Conservation (phyloP, 2,888 invertebrate genomes). For the Microchrysa polita region DNA sequence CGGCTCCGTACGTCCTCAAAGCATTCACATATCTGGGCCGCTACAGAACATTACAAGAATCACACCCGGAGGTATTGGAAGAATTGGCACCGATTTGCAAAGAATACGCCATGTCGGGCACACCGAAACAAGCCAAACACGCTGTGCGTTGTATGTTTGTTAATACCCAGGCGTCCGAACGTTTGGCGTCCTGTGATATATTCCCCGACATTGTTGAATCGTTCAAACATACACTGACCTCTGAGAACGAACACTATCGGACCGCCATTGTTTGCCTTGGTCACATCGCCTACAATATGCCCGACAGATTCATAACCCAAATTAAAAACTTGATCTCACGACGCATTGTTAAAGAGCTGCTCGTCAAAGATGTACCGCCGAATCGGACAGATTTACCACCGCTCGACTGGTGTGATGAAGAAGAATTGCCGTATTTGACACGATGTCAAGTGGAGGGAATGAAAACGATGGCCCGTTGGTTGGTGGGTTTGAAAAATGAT, state of each 20-base stretch:
- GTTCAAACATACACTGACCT: constrained; percentile 77
- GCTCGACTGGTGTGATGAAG: constrained; percentile 82
- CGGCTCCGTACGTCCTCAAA: constrained; percentile 83
- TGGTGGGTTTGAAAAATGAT: constrained; percentile 89
- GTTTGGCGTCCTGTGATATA: constrained; percentile 64
- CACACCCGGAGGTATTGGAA: constrained; percentile 79
- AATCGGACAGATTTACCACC: constrained; percentile 64
- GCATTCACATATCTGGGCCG: constrained; percentile 88
- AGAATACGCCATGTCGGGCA: constrained; percentile 87
- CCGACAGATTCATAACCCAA: constrained; percentile 87
- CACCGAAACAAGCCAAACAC: constrained; percentile 95
- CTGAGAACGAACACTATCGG: constrained; percentile 83
- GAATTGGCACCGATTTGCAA: constrained; percentile 87
- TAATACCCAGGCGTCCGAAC: constrained; percentile 70
- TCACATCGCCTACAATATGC: constrained; percentile 92
- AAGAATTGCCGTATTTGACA: constrained; percentile 89
- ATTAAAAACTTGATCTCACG: constrained; percentile 95
- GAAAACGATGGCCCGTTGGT: constrained; percentile 96
- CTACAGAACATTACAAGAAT: constrained; percentile 83
- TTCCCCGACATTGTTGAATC: constrained; percentile 86
- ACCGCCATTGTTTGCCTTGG: constrained; percentile 95
- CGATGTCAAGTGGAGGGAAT: constrained; percentile 92
- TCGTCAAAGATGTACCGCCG: constrained; percentile 80
- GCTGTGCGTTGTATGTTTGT: constrained; percentile 92
- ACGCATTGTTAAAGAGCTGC: constrained; percentile 92